These are phyloP conservation scores for Oreortyx pictus DNA, from an alignment of 2,797 vertebrate species.

Conservation along the genomic window DNA sequence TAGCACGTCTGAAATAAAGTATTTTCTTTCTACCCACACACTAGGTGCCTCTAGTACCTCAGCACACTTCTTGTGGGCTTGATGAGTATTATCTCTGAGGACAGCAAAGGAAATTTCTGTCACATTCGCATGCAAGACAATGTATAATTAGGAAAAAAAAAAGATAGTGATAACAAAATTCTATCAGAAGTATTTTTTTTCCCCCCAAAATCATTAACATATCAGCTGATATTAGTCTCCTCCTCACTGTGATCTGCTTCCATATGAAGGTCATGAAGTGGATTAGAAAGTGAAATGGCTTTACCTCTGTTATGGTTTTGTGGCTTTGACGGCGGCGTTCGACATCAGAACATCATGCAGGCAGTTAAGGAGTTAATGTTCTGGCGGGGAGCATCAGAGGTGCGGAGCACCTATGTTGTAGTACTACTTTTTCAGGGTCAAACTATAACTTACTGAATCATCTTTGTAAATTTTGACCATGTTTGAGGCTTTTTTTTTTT, in stretches of 20 bases:
- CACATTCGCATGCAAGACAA: not conserved
- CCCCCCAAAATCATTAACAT: not conserved
- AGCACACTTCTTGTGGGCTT: not conserved
- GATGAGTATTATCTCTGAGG: not conserved
- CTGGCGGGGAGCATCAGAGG: too few relatives aligned
- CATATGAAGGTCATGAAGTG: not conserved
- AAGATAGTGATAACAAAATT: not conserved
- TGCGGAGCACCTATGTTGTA: constrained; percentile 69
- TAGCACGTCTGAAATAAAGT: not conserved
- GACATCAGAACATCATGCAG: too few relatives aligned
- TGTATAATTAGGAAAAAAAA: not conserved
- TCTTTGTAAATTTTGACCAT: constrained; percentile 83
- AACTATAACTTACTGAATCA: constrained; percentile 88
- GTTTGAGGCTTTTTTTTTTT: constrained; percentile 86
- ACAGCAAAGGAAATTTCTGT: not conserved
- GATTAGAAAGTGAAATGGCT: not conserved
- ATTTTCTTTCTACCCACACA: not conserved
- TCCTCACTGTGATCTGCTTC: not conserved
- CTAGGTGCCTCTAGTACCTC: not conserved
- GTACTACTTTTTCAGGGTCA: constrained; percentile 88
- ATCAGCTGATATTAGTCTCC: too few relatives aligned
- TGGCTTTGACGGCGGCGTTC: too few relatives aligned
- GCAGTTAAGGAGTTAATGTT: too few relatives aligned
- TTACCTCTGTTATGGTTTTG: not conserved
- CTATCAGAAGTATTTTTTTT: not conserved